Conservation (phyloP, 35 echinoderm and acorn worm species). For the Apostichopus japonicus region DNA sequence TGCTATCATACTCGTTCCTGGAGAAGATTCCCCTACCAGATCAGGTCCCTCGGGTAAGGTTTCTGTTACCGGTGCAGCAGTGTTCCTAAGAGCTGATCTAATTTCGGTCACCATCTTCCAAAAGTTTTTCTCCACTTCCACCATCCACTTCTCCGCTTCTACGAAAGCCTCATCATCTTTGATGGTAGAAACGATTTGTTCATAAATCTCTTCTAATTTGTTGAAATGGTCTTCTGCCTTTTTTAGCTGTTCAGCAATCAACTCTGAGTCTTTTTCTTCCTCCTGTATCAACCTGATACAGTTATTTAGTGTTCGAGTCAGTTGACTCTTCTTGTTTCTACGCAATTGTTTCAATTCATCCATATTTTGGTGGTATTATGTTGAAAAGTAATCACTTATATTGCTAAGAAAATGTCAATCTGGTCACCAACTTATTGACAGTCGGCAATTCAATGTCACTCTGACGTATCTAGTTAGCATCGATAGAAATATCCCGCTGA, state of each 20-base stretch:
- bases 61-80: too few species aligned
- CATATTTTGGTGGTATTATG: neutral
- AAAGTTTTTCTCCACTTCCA: slow-evolving; percentile 12
- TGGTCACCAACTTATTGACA: too few species aligned
- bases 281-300: neutral
- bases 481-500: neutral
- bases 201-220: slow-evolving; percentile 2
- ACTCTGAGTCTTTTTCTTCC: neutral
- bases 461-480: neutral
- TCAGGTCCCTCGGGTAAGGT: too few species aligned
- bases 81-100: neutral
- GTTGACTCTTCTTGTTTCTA: neutral
- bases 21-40: too few species aligned
- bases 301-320: neutral
- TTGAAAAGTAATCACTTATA: neutral
- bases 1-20: too few species aligned
- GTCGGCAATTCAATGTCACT: neutral
- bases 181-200: neutral
- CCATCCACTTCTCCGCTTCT: slow-evolving; percentile 29
- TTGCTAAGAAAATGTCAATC: too few species aligned
- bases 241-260: neutral
- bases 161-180: slow-evolving; percentile 22
- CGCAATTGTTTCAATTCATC: neutral
- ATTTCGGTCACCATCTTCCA: neutral
- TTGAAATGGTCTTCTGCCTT: neutral